Percentiles rank a stretch among this genome's conserved stretches.
These are phyloP conservation scores for Trachelus iudaicus DNA, from an alignment of 2,888 invertebrate genomes.

Conservation along the genomic window DNA sequence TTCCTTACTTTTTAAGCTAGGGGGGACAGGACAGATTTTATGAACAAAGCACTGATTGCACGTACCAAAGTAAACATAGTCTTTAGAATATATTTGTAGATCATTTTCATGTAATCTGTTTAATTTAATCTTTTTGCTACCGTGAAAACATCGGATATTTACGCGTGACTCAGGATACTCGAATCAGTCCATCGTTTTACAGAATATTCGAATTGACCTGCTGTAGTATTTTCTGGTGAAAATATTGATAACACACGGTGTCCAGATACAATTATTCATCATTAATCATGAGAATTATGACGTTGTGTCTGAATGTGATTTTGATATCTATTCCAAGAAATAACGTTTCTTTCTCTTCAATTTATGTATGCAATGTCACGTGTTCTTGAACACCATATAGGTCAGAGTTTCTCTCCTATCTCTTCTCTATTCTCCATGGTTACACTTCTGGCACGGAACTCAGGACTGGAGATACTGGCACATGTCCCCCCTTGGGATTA, in stretches of 20 bases:
- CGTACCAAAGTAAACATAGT: background rate
- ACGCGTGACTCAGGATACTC: background rate
- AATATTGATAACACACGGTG: background rate
- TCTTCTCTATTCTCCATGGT: background rate
- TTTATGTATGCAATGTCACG: background rate
- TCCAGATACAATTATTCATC: background rate
- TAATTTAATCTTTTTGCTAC: background rate
- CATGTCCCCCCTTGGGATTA: too few species aligned
- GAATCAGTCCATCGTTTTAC: background rate
- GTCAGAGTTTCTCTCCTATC: background rate
- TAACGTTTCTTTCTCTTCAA: background rate
- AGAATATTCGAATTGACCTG: background rate
- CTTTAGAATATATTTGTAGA: background rate
- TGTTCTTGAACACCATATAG: too few species aligned
- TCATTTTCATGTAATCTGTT: background rate
- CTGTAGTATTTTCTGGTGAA: background rate
- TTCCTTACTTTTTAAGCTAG: background rate
- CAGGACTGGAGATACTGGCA: background rate
- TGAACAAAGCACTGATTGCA: background rate
- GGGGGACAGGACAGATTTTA: background rate
- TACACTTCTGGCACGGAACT: background rate
- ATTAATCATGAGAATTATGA: background rate
- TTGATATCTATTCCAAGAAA: background rate
- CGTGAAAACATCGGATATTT: background rate
- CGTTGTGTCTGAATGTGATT: background rate